Evolutionary conservation across 2,113 vertebrate species (phyloP).

Genomic region (Pluvianellus socialis): DNA sequence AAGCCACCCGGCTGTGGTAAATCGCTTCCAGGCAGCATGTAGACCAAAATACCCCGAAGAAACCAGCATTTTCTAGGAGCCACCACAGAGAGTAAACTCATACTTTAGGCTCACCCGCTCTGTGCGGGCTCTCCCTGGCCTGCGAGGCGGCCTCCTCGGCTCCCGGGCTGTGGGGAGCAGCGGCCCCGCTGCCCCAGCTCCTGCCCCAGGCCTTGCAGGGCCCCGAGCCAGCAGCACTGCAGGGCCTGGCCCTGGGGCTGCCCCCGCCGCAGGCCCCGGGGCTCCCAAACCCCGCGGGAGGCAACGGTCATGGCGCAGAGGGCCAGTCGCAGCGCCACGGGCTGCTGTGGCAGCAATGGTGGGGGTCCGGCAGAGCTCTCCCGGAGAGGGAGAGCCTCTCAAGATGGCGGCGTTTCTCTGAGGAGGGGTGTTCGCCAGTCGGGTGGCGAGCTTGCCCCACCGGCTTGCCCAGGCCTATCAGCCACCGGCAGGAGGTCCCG

Average conservation of each 20-base stretch:
- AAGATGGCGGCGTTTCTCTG: not conserved
- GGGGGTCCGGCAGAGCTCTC: not conserved
- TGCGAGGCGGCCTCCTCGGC: accelerated
- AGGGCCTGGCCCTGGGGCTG: not conserved
- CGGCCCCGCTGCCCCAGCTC: no score
- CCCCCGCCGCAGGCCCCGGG: no score
- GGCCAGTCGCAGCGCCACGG: accelerated
- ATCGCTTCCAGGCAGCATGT: not conserved
- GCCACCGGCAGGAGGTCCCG: not conserved
- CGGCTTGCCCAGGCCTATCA: not conserved
- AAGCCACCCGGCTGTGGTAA: not conserved
- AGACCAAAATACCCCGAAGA: not conserved
- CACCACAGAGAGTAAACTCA: not conserved
- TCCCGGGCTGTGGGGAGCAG: not conserved
- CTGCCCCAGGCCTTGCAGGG: not conserved
- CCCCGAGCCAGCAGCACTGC: accelerated
- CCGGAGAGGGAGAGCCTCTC: not conserved
- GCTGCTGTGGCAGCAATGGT: not conserved
- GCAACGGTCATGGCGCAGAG: accelerated
- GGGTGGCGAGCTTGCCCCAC: accelerated
- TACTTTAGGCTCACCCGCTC: not conserved
- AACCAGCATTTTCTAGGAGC: not conserved
- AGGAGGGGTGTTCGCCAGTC: not conserved
- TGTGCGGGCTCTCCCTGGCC: accelerated
- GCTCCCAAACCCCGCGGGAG: accelerated